Conservation (phyloP, 2,113 vertebrate species). For the Microtus ochrogaster region DNA sequence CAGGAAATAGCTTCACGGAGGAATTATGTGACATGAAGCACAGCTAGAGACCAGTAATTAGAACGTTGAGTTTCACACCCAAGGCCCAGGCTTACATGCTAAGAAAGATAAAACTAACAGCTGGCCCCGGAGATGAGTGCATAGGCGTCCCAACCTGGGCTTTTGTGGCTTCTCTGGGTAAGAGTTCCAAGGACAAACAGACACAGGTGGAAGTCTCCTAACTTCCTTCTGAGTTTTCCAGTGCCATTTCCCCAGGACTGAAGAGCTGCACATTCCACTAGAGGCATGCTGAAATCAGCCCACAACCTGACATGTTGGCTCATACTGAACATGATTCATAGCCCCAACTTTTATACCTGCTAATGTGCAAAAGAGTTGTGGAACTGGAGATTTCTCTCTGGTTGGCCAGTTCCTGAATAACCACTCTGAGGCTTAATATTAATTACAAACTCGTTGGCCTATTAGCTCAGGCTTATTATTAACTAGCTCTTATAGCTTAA, state of each 20-base stretch:
- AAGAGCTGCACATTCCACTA: background rate
- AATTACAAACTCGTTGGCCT: no score
- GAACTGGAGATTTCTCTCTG: no score
- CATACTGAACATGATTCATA: background rate
- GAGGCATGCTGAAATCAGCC: background rate
- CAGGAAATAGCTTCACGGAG: background rate
- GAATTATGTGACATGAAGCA: background rate
- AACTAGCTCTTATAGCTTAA: no score
- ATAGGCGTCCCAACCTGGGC: accelerated
- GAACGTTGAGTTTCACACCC: background rate
- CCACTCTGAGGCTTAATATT: no score
- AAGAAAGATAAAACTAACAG: background rate
- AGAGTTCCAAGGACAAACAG: background rate
- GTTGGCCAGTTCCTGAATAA: no score
- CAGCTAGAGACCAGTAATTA: background rate
- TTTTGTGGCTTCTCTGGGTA: background rate
- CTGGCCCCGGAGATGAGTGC: background rate
- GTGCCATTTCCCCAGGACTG: background rate
- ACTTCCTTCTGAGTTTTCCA: background rate
- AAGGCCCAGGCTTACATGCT: background rate
- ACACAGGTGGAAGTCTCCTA: background rate
- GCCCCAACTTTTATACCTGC: background rate
- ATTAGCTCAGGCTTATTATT: no score
- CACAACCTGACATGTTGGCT: background rate
- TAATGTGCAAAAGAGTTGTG: background rate